phyloP scores from a whole-genome alignment of 2,888 invertebrate species.

The Chrysina gloriosa region DNA sequence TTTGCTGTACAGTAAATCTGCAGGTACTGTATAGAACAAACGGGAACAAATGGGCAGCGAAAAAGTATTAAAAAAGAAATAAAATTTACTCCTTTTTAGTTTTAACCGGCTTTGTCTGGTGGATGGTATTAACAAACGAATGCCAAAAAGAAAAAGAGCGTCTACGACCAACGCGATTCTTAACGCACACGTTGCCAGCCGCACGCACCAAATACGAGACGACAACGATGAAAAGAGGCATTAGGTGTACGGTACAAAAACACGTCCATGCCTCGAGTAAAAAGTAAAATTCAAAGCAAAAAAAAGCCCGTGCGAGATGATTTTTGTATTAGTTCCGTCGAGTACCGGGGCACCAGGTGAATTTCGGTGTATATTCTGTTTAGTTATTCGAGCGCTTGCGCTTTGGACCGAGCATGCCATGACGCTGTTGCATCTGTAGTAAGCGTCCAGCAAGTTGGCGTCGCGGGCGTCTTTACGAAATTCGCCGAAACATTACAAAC shows the following conservation, averaged over 20 bases:
- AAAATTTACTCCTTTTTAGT: too few species aligned
- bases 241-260: not conserved
- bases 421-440: slow-evolving; percentile 64
- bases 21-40: too few species aligned
- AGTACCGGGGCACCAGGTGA: slow-evolving; percentile 32
- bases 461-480: slow-evolving; percentile 48
- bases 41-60: not conserved
- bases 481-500: slow-evolving; percentile 30
- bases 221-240: too few species aligned
- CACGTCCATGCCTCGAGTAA: not conserved
- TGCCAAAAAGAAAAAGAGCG: too few species aligned
- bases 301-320: slow-evolving; percentile 5
- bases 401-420: slow-evolving; percentile 51
- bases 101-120: too few species aligned
- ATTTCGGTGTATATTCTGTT: slow-evolving; percentile 30
- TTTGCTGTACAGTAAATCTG: too few species aligned
- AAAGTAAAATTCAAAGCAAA: not conserved
- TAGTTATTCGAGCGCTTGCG: slow-evolving; percentile 49
- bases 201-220: not conserved
- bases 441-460: slow-evolving; percentile 49
- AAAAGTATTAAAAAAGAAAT: too few species aligned
- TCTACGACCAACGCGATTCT: not conserved
- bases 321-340: slow-evolving; percentile 27
- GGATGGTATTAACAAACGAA: too few species aligned
- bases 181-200: not conserved